phyloP scores from a whole-genome alignment of 2,888 invertebrate species.

The Choristoneura rosaceana region DNA sequence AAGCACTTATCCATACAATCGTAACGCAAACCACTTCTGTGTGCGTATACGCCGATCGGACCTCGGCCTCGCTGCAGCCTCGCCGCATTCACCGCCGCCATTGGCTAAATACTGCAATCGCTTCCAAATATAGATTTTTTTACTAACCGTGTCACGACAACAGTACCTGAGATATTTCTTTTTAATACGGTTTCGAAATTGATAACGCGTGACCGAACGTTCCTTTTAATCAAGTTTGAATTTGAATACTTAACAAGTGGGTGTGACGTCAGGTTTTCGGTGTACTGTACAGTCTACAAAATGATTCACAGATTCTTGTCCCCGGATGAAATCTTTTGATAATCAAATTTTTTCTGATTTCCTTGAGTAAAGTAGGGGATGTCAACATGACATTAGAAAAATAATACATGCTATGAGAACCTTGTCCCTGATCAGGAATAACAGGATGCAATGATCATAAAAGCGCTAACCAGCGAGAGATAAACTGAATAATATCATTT shows the following conservation, averaged over 20 bases:
- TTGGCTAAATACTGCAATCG: conserved; percentile 74
- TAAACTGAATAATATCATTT: no score
- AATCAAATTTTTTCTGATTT: no score
- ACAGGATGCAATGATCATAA: no score
- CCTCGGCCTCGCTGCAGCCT: conserved; percentile 75
- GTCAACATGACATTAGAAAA: no score
- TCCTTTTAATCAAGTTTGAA: conserved; percentile 25
- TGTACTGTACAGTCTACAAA: not conserved
- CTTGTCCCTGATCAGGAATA: no score
- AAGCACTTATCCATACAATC: conserved; percentile 2
- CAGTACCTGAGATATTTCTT: conserved; percentile 49
- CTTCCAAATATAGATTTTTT: conserved; percentile 76
- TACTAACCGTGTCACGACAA: conserved; percentile 65
- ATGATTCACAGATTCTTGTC: no score
- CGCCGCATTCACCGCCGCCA: conserved; percentile 78
- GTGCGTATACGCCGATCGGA: conserved; percentile 55
- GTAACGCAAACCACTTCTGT: conserved; percentile 20
- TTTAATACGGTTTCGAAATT: conserved; percentile 39
- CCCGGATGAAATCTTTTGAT: no score
- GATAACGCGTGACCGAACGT: conserved; percentile 35
- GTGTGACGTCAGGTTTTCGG: conserved; percentile 4
- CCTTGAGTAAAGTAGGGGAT: no score
- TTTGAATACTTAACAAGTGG: not conserved
- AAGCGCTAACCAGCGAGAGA: no score
- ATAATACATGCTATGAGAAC: no score